Evolutionary conservation across 2,888 invertebrate genomes (phyloP).

Genomic region (Vesta saturnalis): DNA sequence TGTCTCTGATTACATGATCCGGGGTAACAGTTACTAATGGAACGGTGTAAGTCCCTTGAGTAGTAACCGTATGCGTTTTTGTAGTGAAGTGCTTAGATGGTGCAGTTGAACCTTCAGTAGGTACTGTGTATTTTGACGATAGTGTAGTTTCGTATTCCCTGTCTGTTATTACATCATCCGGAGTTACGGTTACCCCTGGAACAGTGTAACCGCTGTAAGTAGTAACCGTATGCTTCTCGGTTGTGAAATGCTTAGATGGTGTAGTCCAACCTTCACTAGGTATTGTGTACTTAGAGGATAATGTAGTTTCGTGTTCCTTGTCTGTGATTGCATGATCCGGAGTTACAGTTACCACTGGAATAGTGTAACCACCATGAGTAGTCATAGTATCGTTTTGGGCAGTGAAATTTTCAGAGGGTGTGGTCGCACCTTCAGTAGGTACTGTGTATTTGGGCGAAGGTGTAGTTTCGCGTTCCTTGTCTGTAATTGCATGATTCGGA

Average conservation of each 20-base stretch:
- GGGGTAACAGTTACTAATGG: slow-evolving; percentile 1
- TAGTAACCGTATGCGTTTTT: neutral
- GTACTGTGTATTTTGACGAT: neutral
- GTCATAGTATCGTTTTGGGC: neutral
- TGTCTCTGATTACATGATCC: neutral
- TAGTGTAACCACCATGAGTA: neutral
- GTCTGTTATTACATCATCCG: neutral
- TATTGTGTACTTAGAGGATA: neutral
- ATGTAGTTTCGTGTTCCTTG: neutral
- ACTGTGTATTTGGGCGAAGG: neutral
- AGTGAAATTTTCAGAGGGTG: neutral
- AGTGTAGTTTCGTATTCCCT: neutral
- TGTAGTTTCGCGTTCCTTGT: neutral
- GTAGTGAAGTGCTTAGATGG: neutral
- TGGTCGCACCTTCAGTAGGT: neutral
- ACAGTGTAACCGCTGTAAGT: slow-evolving; percentile 3
- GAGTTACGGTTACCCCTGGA: neutral
- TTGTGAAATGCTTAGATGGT: neutral
- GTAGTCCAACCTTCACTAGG: neutral
- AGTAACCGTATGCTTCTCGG: neutral
- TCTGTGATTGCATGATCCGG: neutral
- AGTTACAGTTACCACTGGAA: neutral
- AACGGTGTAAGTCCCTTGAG: neutral
- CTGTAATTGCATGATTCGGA: neutral
- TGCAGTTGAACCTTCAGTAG: neutral